Evolutionary conservation across 2,797 vertebrate species (phyloP).

Genomic region (Hippoglossus hippoglossus): DNA sequence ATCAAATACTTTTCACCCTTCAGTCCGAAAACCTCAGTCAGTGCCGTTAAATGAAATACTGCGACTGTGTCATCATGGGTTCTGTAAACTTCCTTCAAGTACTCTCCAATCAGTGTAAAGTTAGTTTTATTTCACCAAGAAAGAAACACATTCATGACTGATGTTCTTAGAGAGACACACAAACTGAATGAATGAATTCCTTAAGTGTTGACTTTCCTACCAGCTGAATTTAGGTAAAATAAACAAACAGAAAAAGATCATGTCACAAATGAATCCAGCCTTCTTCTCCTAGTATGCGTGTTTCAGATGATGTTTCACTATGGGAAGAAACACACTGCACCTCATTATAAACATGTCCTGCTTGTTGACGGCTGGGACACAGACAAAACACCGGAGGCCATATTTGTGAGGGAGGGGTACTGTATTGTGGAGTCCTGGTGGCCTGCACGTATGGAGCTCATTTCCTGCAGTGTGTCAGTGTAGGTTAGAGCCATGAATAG

Average conservation of each 20-base stretch:
- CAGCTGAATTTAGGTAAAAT: constrained; percentile 3
- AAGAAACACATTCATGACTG: neutral
- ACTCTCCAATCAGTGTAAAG: neutral
- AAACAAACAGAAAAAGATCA: neutral
- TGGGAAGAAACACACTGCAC: constrained; percentile 24
- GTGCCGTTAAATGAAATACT: constrained; percentile 20
- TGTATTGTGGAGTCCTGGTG: constrained; percentile 46
- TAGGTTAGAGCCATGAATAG: constrained; percentile 64
- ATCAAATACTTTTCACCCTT: constrained; percentile 25
- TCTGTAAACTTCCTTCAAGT: neutral
- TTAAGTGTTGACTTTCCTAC: neutral
- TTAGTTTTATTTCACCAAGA: neutral
- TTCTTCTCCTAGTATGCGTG: neutral
- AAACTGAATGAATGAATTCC: neutral
- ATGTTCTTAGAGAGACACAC: neutral
- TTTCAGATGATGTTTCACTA: constrained; percentile 6
- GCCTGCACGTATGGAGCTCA: constrained; percentile 65
- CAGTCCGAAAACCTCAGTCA: neutral
- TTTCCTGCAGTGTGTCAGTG: constrained; percentile 71
- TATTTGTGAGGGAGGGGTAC: constrained; percentile 54
- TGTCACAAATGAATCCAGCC: neutral
- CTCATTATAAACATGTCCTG: constrained; percentile 35
- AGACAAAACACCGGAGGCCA: constrained; percentile 54
- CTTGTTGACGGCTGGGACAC: constrained; percentile 44
- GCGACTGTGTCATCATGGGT: neutral